Conservation (phyloP, 2,888 invertebrate species). For the Monochamus alternatus region DNA sequence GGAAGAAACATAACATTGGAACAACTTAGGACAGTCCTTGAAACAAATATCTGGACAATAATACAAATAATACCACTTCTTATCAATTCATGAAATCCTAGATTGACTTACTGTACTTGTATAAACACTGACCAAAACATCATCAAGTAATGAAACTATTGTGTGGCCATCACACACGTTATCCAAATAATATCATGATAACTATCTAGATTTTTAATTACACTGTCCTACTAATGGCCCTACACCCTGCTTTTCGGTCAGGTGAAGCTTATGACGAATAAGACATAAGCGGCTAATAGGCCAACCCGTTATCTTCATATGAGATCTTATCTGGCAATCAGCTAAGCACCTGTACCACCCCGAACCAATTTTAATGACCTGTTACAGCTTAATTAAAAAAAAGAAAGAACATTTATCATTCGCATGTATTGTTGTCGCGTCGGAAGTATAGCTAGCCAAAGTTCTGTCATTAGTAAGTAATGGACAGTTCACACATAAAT, state of each 20-base stretch:
- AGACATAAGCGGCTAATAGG: not conserved
- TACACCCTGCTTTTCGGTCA: not conserved
- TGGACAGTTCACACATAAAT: too few relatives aligned
- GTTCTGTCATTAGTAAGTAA: not conserved
- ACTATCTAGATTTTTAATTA: not conserved
- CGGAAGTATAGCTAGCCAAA: not conserved
- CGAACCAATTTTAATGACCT: not conserved
- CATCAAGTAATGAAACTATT: too few relatives aligned
- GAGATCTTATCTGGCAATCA: not conserved
- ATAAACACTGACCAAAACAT: too few relatives aligned
- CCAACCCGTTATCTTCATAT: not conserved
- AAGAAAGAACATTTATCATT: not conserved
- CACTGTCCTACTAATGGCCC: not conserved
- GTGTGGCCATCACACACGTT: too few relatives aligned
- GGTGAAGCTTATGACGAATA: not conserved
- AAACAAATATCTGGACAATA: too few relatives aligned
- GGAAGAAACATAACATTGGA: too few relatives aligned
- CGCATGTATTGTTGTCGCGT: not conserved
- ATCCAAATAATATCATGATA: too few relatives aligned
- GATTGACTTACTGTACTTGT: too few relatives aligned
- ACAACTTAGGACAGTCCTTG: too few relatives aligned
- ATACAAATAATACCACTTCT: too few relatives aligned
- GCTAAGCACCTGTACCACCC: not conserved
- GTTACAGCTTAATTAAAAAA: not conserved
- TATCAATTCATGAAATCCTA: too few relatives aligned